Evolutionary conservation across 92 coral and sea anemone genomes (phyloP), one percentile per base, ranked within the genome.

Genomic region (Parazoanthus atlanticus): DNA sequence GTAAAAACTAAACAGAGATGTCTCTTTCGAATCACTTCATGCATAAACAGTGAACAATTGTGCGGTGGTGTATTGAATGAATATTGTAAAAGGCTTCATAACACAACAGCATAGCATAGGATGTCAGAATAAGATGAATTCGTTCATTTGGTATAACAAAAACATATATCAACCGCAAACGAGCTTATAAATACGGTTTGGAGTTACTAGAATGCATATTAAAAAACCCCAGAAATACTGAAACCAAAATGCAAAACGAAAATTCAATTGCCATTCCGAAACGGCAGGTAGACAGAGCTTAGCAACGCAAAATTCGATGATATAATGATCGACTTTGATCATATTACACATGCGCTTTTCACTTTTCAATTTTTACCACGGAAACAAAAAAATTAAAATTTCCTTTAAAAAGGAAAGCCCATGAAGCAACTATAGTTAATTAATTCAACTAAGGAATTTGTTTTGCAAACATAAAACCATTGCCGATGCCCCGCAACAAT

Each of bases 401-500:
- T 34, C 1, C 17, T 9, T 12, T 65, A 13, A n/a, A 69, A 41
- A n/a, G 61, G 21, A 67, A 64, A 43, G 36, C 28, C 28, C 7
- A 12, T 23, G 76, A 13, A 46, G n/a, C 52, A 2, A 70, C 13
- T 65, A 69, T 29, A 67, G 43, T 12, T 70, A 26, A 84, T 41
- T n/a, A 36, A 29, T 41, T 84, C 64, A 43, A 70, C 40, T 46
- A 43, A 84, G 74, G 76, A 69, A 82, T 64, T 65, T 66, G 52
- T 82, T 82, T 82, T 82, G 32, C 46, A 82, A 38, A 82, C 85
- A 80, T 26, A n/a, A 19, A 81, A 28, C 76, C 31, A 33, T 33
- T 65, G 58, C 64, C 43, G 79, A 84, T 46, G 41, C 78, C 78
- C 74, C 70, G 78, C 87, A 46, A 82, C 86, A 65, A 25, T n/a